phyloP scores from a whole-genome alignment of 2,113 vertebrate genomes.

The Laticauda laticaudata region DNA sequence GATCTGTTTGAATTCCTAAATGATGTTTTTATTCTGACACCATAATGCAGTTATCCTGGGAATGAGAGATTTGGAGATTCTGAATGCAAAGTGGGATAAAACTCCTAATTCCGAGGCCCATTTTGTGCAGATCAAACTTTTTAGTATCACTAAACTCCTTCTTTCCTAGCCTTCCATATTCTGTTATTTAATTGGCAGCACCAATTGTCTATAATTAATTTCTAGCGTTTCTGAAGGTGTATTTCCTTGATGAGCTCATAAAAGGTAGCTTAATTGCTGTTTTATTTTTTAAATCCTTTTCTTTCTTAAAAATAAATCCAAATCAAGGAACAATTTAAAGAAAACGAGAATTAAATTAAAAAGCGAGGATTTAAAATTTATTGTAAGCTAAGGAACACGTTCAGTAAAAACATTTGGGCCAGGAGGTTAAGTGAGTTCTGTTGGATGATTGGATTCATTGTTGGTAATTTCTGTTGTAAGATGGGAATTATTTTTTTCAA shows the following conservation, averaged over 20 bases:
- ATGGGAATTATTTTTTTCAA: neutral
- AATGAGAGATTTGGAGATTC: neutral
- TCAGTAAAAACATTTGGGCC: neutral
- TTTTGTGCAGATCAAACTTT: neutral
- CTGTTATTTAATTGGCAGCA: neutral
- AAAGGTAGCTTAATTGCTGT: neutral
- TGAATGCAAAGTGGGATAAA: neutral
- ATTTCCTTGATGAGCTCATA: neutral
- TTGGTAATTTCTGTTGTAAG: neutral
- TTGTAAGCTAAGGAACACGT: neutral
- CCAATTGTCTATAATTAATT: neutral
- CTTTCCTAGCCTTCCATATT: neutral
- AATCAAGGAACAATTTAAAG: neutral
- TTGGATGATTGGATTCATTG: neutral
- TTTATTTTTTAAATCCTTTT: neutral
- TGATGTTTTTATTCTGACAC: neutral
- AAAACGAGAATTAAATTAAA: neutral
- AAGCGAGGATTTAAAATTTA: neutral
- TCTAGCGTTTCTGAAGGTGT: neutral
- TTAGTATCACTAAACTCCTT: neutral
- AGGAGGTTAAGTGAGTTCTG: neutral
- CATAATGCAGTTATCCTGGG: neutral
- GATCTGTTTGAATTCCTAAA: neutral
- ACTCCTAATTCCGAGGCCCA: neutral
- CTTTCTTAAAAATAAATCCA: neutral